Base-by-base conservation (phyloP, 2,113 vertebrate species). In the Andinoacara biseriatus region DNA sequence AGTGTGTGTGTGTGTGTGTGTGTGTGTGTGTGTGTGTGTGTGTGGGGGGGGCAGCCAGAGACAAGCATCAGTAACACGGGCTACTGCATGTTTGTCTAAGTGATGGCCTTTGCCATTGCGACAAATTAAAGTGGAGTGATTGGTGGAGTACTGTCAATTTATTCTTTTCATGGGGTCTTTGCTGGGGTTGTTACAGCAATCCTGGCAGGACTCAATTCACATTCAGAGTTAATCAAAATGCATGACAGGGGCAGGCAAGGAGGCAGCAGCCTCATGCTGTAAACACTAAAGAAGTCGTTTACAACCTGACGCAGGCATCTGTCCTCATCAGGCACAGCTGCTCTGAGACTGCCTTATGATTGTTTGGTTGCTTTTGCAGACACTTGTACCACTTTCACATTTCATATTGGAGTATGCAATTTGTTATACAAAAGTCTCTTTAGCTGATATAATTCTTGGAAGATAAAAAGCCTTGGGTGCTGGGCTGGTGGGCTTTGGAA, bases 271-370 rank as follows among this genome's bases (percentile, higher is more conserved):
- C 86, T 87, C 75, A 59, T 1, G 81, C 82, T 83, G 88, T 85
- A 92, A 92, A 93, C 92, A 76, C 87, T 82, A 83, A 90, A 87
- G 82, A 82, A 90, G 90, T 77, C 84, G 77, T 93, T 94, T 91
- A 90, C 91, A 91, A 88, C 84, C 82, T 58, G 87, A 91, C 77
- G 74, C 89, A 85, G 86, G 89, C 94, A 94, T 90, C 92, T 93
- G 93, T 90, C 89, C 90, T 86, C 87, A 89, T 84, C 88, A 83
- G 87, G 61, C 87, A 85, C 92, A 93, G 90, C 91, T 93, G 93
- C 83, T 88, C 74, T 3, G 58, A 91, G 80, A 78, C 82, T 31
- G 86, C 82, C 86, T 81, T 81, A 63, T 82, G 87, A 90, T 89
- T 88, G 91, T 89, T 87, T 80, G 78, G 82, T 76, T 84, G 90